Percentiles rank a stretch among this genome's conserved stretches.
Evolutionary conservation across 1,140 invertebrate genomes (phyloP).

Genomic region (Vanessa tameamea): DNA sequence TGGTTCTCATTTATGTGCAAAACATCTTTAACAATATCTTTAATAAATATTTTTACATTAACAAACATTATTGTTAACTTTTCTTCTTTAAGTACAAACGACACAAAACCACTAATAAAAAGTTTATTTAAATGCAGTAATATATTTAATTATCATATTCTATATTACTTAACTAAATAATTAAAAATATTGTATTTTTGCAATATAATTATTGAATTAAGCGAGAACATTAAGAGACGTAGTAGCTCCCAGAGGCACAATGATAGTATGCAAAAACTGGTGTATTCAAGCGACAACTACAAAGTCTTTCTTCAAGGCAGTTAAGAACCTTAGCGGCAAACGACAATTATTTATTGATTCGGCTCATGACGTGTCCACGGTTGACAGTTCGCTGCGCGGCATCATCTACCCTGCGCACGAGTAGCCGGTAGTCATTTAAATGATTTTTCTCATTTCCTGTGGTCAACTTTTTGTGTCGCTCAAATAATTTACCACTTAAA

Average conservation of each 20-base stretch:
- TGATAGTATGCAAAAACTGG: constrained; percentile 26
- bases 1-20: too few species aligned
- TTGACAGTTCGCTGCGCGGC: constrained; percentile 16
- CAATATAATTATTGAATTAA: too few species aligned
- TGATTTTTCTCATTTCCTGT: constrained; percentile 27
- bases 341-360: constrained; percentile 56
- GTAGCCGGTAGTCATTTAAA: constrained; percentile 16
- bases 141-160: too few species aligned
- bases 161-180: too few species aligned
- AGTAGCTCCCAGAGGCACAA: constrained; percentile 4
- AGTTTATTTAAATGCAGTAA: too few species aligned
- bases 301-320: constrained; percentile 38
- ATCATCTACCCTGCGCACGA: constrained; percentile 21
- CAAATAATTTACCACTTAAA: constrained; percentile 8
- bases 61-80: too few species aligned
- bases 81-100: too few species aligned
- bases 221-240: not conserved
- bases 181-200: too few species aligned
- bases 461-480: constrained; percentile 16
- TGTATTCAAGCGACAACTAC: constrained; percentile 30
- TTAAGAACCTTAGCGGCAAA: constrained; percentile 41
- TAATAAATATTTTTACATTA: too few species aligned
- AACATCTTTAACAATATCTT: too few species aligned
- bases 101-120: too few species aligned
- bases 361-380: constrained; percentile 28